Percentiles rank a stretch among this genome's conserved stretches.
phyloP scores from a whole-genome alignment of 1,140 invertebrate species.

The Elymnias hypermnestra region DNA sequence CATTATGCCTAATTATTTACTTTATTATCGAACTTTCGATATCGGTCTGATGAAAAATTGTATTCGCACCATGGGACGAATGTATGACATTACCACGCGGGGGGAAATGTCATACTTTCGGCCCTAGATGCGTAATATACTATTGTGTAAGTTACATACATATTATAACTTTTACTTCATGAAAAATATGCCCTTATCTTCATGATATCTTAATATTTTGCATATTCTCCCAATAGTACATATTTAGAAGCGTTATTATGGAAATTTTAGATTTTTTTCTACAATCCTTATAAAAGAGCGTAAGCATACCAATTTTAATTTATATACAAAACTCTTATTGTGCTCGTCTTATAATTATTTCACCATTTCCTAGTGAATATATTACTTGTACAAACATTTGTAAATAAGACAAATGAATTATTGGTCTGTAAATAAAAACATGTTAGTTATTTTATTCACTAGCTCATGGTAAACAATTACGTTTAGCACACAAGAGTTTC shows the following conservation, averaged over 20 bases:
- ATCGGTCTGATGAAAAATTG: too few species aligned
- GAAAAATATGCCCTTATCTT: not conserved
- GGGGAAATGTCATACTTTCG: too few species aligned
- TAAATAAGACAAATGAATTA: too few species aligned
- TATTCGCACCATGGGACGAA: too few species aligned
- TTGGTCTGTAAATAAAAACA: too few species aligned
- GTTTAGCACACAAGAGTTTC: slow-evolving; percentile 60
- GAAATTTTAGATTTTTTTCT: slow-evolving; percentile 61
- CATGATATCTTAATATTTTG: not conserved
- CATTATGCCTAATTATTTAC: too few species aligned
- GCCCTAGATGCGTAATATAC: too few species aligned
- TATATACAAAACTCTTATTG: slow-evolving; percentile 71
- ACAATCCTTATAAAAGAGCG: slow-evolving; percentile 53
- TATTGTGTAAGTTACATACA: too few species aligned
- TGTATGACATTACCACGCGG: too few species aligned
- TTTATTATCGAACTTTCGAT: too few species aligned
- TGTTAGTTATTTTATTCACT: too few species aligned
- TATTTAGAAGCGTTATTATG: slow-evolving; percentile 49
- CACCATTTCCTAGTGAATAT: slow-evolving; percentile 18
- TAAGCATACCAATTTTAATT: slow-evolving; percentile 72
- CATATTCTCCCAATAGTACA: slow-evolving; percentile 33
- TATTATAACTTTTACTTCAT: not conserved
- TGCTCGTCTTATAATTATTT: slow-evolving; percentile 27
- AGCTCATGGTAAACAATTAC: slow-evolving; percentile 19
- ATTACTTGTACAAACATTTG: too few species aligned